Base-by-base conservation (phyloP, 2,888 invertebrate species). In the Drosophila anomelani region DNA sequence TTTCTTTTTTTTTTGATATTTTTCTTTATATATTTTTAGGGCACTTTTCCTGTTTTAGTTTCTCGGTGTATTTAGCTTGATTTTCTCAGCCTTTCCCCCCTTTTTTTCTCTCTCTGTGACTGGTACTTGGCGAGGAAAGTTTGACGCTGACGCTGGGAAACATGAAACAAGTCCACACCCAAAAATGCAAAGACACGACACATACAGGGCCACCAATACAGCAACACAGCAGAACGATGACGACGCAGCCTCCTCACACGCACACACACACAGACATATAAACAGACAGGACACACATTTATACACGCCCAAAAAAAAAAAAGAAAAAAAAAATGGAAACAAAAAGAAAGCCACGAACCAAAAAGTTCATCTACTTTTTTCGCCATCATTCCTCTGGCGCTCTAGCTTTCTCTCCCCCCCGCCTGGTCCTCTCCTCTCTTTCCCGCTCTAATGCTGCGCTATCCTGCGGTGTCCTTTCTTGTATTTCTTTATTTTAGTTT, bases 121-220 rank as follows among this genome's bases (percentile, higher is more conserved):
- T 54, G 54, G 41, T 54, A 36, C 41, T 74, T 49, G 47, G 74
- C 49, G 74, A 53, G 32, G 17, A 74, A 74, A 63, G 47, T 74
- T 63, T 56, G 67, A 38, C 49, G 67, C 70, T 61, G 69, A 74
- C 75, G 76, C 75, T 85, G 79, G 29, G 29, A 83, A 89, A 85
- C 79, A 85, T 87, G 79, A 84, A 90, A 77, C 81, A 90, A 86
- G 90, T 90, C 90, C 90, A 90, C 90, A 90, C 90, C 90, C 90
- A 91, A 90, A 90, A 90, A 85, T 84, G 78, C 79, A 80, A 88
- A 85, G 84, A 80, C 84, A 89, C 88, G 89, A 51, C 81, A 87
- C 81, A 43, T 23, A 26, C 23, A 46, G 46, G 46, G 76, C 66
- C 57, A 59, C 63, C 59, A 53, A 76, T 66, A 58, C 62, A 49